phyloP scores from a whole-genome alignment of 2,888 invertebrate species.

The Osedax fenrisi region DNA sequence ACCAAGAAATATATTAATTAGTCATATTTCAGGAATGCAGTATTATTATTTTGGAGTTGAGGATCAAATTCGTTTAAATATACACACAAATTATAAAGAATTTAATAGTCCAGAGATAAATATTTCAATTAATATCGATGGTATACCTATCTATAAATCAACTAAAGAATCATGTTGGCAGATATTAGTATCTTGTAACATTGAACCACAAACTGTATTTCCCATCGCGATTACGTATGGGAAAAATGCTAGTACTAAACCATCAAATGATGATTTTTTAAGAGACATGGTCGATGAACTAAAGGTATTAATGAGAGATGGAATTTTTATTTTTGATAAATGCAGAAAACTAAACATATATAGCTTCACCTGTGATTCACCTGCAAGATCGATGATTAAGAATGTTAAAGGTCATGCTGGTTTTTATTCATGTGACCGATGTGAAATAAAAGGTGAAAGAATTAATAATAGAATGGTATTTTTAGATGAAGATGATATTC shows the following conservation, averaged over 20 bases:
- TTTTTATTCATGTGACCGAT: conserved; percentile 31
- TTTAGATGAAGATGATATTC: not conserved
- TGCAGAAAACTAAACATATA: not conserved
- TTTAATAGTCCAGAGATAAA: not conserved
- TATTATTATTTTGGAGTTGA: not conserved
- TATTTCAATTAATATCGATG: not conserved
- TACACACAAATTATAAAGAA: not conserved
- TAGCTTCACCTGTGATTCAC: conserved; percentile 32
- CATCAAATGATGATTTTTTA: not conserved
- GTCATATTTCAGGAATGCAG: not conserved
- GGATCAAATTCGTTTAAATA: not conserved
- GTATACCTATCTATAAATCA: not conserved
- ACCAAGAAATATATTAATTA: not conserved
- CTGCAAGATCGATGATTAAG: conserved; percentile 32
- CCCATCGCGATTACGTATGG: not conserved
- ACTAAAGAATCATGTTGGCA: not conserved
- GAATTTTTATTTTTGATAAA: not conserved
- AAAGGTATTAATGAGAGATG: not conserved
- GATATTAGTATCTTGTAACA: not conserved
- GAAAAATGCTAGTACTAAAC: not conserved
- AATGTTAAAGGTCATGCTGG: conserved; percentile 28
- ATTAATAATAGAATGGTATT: not conserved
- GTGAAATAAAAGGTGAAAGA: conserved; percentile 16
- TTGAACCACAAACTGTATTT: not conserved
- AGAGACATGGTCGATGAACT: too few species aligned